These are phyloP conservation scores for Cosmia trapezina DNA, from an alignment of 2,888 invertebrate genomes.

Conservation along the genomic window DNA sequence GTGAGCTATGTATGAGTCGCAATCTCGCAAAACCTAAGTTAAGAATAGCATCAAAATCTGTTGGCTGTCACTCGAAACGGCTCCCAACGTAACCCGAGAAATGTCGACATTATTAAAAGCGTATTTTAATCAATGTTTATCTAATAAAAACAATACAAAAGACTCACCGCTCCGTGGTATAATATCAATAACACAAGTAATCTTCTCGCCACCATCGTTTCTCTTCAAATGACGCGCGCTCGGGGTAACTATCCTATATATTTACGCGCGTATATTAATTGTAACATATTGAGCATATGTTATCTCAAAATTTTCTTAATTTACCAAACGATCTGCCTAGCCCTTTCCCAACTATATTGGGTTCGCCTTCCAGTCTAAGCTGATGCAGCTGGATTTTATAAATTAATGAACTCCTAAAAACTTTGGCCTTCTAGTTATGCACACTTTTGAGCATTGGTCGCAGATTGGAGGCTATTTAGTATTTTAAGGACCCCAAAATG, in stretches of 20 bases:
- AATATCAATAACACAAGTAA: constrained; percentile 17
- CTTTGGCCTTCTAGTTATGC: too few relatives aligned
- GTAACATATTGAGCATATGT: constrained; percentile 31
- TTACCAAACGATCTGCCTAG: too few relatives aligned
- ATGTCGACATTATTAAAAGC: not conserved
- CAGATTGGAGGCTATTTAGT: too few relatives aligned
- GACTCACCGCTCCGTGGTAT: constrained; percentile 42
- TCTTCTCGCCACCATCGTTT: constrained; percentile 9
- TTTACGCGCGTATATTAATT: constrained; percentile 1
- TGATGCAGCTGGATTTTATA: too few relatives aligned
- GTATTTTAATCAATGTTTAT: not conserved
- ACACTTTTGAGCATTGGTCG: too few relatives aligned
- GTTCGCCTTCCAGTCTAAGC: too few relatives aligned
- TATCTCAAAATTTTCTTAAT: not conserved
- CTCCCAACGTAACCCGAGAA: not conserved
- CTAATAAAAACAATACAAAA: constrained; percentile 8
- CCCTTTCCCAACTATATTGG: too few relatives aligned
- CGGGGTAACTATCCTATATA: not conserved
- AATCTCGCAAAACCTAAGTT: too few relatives aligned
- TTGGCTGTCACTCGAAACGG: not conserved
- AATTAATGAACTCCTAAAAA: too few relatives aligned
- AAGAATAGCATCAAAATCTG: not conserved
- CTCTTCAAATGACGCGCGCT: constrained; percentile 1
- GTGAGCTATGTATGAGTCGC: too few relatives aligned
- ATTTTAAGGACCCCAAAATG: too few relatives aligned